Percentiles rank a stretch among this genome's conserved stretches.
phyloP scores from a whole-genome alignment of 2,797 vertebrate species.

The Onychomys torridus region DNA sequence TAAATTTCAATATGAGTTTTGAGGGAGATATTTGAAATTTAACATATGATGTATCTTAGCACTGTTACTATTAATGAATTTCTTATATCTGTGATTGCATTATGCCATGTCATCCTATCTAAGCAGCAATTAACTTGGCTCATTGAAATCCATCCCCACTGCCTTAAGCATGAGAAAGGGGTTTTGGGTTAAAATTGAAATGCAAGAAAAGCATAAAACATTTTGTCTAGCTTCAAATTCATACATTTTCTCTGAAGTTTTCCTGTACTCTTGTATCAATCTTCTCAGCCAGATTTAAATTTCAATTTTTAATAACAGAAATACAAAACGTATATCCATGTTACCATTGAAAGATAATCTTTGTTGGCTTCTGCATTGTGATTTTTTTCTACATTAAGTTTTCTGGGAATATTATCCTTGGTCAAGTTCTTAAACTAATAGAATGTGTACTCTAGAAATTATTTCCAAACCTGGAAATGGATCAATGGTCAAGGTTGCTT shows the following conservation, averaged over 20 bases:
- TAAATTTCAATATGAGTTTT: not conserved
- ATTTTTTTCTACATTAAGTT: not conserved
- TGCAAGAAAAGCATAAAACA: not conserved
- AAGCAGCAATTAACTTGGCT: not conserved
- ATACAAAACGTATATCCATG: not conserved
- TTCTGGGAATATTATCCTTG: not conserved
- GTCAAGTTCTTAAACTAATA: not conserved
- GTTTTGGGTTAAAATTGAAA: not conserved
- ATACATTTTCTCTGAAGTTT: not conserved
- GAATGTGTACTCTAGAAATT: not conserved
- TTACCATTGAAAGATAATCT: not conserved
- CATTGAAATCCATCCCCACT: not conserved
- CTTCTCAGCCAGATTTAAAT: slow-evolving; percentile 45
- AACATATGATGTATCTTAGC: not conserved
- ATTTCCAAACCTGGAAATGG: not conserved
- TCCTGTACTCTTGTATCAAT: not conserved
- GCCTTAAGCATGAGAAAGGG: not conserved
- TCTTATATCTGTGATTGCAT: not conserved
- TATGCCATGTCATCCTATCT: not conserved
- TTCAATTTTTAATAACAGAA: not conserved
- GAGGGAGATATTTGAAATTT: not conserved
- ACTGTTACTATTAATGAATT: not conserved
- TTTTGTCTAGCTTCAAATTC: not conserved
- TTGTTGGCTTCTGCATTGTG: not conserved
- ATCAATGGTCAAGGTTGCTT: not conserved